Percentiles rank a stretch among this genome's conserved stretches.
These are phyloP conservation scores for Neopelma chrysocephalum DNA, from an alignment of 2,797 vertebrate genomes.

Conservation along the genomic window DNA sequence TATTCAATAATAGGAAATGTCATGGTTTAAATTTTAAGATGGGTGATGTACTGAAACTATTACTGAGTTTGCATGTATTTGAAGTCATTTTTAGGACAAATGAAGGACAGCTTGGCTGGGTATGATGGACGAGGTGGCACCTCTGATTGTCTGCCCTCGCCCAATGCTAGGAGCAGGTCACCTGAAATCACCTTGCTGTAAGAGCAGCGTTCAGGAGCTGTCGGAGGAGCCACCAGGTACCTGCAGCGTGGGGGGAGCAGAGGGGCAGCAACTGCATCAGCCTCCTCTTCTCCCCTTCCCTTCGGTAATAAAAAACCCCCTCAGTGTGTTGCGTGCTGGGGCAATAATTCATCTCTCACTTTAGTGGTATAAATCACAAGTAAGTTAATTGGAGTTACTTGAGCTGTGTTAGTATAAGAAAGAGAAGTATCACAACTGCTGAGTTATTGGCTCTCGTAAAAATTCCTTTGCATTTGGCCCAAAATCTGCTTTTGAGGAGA, in stretches of 20 bases:
- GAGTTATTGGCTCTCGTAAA: neutral
- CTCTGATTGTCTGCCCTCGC: neutral
- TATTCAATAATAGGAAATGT: neutral
- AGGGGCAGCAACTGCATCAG: neutral
- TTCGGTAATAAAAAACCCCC: neutral
- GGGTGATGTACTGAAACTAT: neutral
- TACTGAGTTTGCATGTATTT: neutral
- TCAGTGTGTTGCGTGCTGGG: neutral
- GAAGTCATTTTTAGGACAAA: neutral
- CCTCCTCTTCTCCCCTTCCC: neutral
- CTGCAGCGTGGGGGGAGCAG: neutral
- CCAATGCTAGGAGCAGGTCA: neutral
- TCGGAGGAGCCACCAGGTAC: neutral
- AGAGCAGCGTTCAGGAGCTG: neutral
- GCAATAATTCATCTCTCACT: neutral
- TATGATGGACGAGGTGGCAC: rapidly evolving
- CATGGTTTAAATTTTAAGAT: neutral
- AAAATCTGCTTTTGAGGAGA: neutral
- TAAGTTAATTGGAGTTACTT: neutral
- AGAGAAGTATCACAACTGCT: neutral
- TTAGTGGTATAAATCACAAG: neutral
- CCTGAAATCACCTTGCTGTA: neutral
- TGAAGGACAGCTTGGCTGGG: neutral
- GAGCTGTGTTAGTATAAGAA: neutral
- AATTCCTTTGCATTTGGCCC: neutral